These are phyloP conservation scores for Aphaenogaster rudis DNA, from an alignment of 1,140 invertebrate species.

Conservation along the genomic window DNA sequence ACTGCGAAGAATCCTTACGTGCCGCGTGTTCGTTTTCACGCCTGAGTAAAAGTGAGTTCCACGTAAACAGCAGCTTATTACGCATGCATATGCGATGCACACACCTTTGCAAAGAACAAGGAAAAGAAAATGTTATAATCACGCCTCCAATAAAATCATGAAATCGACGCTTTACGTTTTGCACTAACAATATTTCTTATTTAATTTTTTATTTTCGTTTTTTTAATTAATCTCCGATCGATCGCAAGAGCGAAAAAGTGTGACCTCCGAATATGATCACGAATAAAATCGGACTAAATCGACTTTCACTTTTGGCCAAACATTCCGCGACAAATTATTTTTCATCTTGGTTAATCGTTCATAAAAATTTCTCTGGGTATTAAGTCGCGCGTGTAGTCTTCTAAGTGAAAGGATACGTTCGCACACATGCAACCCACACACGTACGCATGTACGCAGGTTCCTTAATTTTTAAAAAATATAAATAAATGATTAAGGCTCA, in stretches of 20 bases:
- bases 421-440: background rate
- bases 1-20: conserved; percentile 37
- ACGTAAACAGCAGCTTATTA: conserved; percentile 71
- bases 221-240: background rate
- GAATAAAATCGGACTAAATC: conserved; percentile 12
- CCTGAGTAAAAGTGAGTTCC: conserved; percentile 79
- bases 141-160: background rate
- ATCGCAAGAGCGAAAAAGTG: background rate
- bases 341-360: conserved; percentile 15
- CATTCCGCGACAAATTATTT: conserved; percentile 17
- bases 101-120: background rate
- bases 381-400: background rate
- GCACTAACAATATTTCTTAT: background rate
- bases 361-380: conserved; percentile 30
- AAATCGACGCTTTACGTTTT: background rate
- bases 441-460: background rate
- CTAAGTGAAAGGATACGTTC: conserved; percentile 22
- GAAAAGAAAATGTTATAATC: background rate
- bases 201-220: background rate
- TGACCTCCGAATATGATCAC: background rate
- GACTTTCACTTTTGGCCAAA: conserved; percentile 34
- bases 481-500: no score
- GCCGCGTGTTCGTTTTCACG: conserved; percentile 54
- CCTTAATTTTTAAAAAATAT: background rate
- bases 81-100: conserved; percentile 43